phyloP scores from a whole-genome alignment of 2,888 invertebrate species.

The Drosophila koepferae region DNA sequence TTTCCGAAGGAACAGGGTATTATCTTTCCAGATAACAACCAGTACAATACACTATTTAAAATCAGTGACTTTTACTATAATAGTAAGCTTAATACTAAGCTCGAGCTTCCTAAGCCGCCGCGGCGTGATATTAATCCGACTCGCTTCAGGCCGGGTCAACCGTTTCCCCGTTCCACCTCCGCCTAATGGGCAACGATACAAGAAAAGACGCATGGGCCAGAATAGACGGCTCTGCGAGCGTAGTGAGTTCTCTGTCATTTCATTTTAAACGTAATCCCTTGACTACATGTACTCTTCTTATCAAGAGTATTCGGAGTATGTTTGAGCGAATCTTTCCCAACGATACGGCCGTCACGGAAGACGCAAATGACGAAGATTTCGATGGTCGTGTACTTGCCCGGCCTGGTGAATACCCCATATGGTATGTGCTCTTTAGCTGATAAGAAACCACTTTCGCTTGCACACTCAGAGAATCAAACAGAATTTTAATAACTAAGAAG shows the following conservation, averaged over 20 bases:
- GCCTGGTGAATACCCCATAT: slow-evolving; percentile 84
- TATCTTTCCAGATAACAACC: slow-evolving; percentile 39
- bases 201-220: slow-evolving; percentile 12
- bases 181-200: slow-evolving; percentile 27
- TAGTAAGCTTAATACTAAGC: not conserved
- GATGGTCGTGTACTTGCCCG: slow-evolving; percentile 80
- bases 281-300: not conserved
- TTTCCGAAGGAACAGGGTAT: slow-evolving; percentile 64
- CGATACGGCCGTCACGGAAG: slow-evolving; percentile 69
- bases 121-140: slow-evolving; percentile 13
- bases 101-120: slow-evolving; percentile 39
- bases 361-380: slow-evolving; percentile 78
- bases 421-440: slow-evolving; percentile 62
- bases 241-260: slow-evolving; percentile 56
- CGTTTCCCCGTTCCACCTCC: slow-evolving; percentile 69
- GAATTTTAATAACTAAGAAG: too few species aligned
- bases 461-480: slow-evolving; percentile 4
- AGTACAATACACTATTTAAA: slow-evolving; percentile 30
- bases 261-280: slow-evolving; percentile 5
- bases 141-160: slow-evolving; percentile 53
- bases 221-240: slow-evolving; percentile 70
- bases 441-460: slow-evolving; percentile 5
- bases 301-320: slow-evolving; percentile 82
- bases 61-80: slow-evolving; percentile 44
- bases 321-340: slow-evolving; percentile 79